A percentile compares a stretch with the other conserved stretches of the same genome.
These are phyloP conservation scores for Entomyzon cyanotis DNA, from an alignment of 2,113 vertebrate species.

Conservation along the genomic window DNA sequence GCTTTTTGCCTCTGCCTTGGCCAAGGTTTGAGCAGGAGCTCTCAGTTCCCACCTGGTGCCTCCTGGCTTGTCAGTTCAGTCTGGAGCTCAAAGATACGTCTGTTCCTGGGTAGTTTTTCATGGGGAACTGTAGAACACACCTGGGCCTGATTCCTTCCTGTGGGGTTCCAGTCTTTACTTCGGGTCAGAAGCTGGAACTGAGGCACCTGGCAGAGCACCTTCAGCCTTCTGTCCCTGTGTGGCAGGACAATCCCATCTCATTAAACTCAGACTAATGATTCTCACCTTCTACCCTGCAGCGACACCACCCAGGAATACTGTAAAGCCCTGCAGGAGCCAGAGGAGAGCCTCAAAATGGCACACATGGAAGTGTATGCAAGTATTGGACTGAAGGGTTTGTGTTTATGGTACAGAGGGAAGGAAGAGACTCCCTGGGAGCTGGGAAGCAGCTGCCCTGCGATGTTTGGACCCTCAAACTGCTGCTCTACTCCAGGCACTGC, in stretches of 20 bases:
- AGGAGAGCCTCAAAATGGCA: background rate
- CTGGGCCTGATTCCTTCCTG: background rate
- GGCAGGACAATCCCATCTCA: background rate
- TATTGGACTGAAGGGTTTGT: background rate
- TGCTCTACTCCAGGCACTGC: rapidly evolving
- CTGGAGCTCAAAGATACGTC: background rate
- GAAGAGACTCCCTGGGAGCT: background rate
- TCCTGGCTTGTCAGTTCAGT: background rate
- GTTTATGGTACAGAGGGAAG: background rate
- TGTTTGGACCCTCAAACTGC: background rate
- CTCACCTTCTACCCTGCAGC: background rate
- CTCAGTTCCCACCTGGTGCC: background rate
- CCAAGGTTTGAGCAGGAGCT: background rate
- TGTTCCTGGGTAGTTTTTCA: background rate
- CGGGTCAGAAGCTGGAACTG: background rate
- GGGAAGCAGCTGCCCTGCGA: rapidly evolving
- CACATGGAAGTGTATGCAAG: background rate
- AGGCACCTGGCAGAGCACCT: background rate
- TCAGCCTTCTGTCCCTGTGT: background rate
- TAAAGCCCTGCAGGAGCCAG: background rate
- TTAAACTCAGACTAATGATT: background rate
- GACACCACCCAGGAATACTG: background rate
- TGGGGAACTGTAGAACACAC: background rate
- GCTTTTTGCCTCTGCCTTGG: background rate
- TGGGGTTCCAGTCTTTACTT: background rate